Percentiles rank a stretch among this genome's conserved stretches.
Evolutionary conservation across 2,888 invertebrate species (phyloP).

Genomic region (Pediacus dermestoides): DNA sequence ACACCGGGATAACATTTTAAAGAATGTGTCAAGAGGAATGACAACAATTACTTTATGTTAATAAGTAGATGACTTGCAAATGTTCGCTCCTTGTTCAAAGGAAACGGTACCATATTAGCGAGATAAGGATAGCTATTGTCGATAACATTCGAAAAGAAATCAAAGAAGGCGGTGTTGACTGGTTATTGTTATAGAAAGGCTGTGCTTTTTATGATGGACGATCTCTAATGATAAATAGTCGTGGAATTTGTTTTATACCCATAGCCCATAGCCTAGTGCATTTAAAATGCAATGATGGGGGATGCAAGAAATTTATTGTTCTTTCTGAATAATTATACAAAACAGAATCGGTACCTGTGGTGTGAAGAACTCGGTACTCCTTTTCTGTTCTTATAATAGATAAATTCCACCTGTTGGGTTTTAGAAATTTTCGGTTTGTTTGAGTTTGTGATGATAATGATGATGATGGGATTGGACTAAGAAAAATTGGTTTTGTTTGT

Average conservation of each 20-base stretch:
- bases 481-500: too few relatives aligned
- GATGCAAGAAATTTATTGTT: too few relatives aligned
- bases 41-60: slow-evolving; percentile 45
- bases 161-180: slow-evolving; percentile 38
- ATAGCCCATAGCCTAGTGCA: slow-evolving; percentile 26
- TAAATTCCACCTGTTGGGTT: too few relatives aligned
- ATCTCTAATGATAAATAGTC: slow-evolving; percentile 38
- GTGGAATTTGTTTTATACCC: slow-evolving; percentile 27
- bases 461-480: too few relatives aligned
- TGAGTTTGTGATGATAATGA: too few relatives aligned
- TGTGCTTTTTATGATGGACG: slow-evolving; percentile 38
- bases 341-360: too few relatives aligned
- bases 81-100: slow-evolving; percentile 3
- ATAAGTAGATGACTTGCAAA: slow-evolving; percentile 41
- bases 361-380: too few relatives aligned
- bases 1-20: slow-evolving; percentile 21
- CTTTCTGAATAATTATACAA: too few relatives aligned
- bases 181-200: slow-evolving; percentile 33
- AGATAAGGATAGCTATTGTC: slow-evolving; percentile 1
- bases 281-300: too few relatives aligned
- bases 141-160: slow-evolving; percentile 25
- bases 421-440: too few relatives aligned
- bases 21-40: slow-evolving; percentile 40
- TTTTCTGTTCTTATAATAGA: too few relatives aligned
- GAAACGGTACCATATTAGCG: neutral